Evolutionary conservation across 2,888 invertebrate species (phyloP), one percentile per base, ranked within the genome.

Genomic region (Deilephila elpenor): DNA sequence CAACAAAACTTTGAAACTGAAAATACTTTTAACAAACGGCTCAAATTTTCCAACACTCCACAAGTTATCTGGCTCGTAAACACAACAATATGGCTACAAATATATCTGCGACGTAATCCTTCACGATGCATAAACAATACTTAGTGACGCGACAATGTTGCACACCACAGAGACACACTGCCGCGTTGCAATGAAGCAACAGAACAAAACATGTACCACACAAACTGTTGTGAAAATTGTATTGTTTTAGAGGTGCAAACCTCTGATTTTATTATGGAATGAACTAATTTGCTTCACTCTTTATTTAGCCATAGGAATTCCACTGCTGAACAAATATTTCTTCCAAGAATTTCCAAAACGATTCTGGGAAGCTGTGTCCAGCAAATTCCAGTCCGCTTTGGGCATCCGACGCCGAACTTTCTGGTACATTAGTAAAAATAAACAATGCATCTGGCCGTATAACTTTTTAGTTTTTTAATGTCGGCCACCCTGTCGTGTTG

Each of bases 101-200:
- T 20, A 61, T 61, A 61, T 61, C 61, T 14, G 29, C 32, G 29
- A 37, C 64, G 64, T 64, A 64, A 64, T 64, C 64, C 62, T 20
- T 20, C 20, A 32, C 32, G 19, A 61, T 56, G 56, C 61, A 61
- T 61, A 61, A 61, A 61, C 32, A 61, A 61, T 61, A 60, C 25
- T 60, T 29, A 29, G 56, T 6, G 19, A 17, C n/a, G 60, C 11
- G 60, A 62, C 62, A 34, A 62, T 19, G 62, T 62, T 20, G 60
- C 29, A 29, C 51, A 7, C 59, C 59, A 59, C 59, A 59, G 8
- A 5, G 59, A 3, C 25, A 7, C 8, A 20, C 56, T 56, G 59
- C 59, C 25, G 4, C 6, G 62, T 34, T 62, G 62, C 62, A 37
- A 5, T n/a, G 62, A n/a, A 29, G 29, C 11, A 4, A 25, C 29